Evolutionary conservation across 2,888 invertebrate genomes (phyloP).

Genomic region (Blera fallax): DNA sequence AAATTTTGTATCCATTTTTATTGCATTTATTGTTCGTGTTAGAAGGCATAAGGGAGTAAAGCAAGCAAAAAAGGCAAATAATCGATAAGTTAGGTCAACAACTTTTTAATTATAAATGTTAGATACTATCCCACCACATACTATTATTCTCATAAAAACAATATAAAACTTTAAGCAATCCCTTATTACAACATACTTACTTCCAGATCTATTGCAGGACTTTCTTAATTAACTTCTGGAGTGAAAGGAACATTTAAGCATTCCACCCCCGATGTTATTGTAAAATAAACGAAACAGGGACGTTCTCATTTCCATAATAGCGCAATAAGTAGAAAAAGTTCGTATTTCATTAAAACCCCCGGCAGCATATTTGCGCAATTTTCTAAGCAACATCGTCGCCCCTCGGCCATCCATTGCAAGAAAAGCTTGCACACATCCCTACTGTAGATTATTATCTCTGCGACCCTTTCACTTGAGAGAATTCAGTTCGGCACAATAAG

Average conservation of each 20-base stretch:
- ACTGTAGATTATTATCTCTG: slow-evolving; percentile 5
- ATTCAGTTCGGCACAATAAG: not conserved
- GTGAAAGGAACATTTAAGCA: not conserved
- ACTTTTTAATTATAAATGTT: not conserved
- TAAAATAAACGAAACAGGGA: not conserved
- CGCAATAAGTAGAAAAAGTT: slow-evolving; percentile 17
- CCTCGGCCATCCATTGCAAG: not conserved
- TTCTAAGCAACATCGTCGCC: not conserved
- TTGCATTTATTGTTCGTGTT: not conserved
- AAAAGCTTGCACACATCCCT: slow-evolving; percentile 9
- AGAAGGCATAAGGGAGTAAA: not conserved
- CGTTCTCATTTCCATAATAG: slow-evolving; percentile 4
- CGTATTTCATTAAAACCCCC: not conserved
- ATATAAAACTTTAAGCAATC: not conserved
- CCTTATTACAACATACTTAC: not conserved
- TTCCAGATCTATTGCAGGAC: not conserved
- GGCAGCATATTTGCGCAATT: slow-evolving; percentile 10
- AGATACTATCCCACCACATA: not conserved
- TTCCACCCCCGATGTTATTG: not conserved
- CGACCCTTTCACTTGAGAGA: slow-evolving; percentile 2
- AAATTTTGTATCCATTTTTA: no score
- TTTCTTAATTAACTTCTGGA: not conserved
- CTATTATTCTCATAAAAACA: not conserved
- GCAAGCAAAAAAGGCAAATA: not conserved
- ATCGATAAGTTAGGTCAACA: not conserved